Evolutionary conservation across 2,888 invertebrate genomes (phyloP), one percentile per base, ranked within the genome.

Genomic region (Stomorhina lunata): DNA sequence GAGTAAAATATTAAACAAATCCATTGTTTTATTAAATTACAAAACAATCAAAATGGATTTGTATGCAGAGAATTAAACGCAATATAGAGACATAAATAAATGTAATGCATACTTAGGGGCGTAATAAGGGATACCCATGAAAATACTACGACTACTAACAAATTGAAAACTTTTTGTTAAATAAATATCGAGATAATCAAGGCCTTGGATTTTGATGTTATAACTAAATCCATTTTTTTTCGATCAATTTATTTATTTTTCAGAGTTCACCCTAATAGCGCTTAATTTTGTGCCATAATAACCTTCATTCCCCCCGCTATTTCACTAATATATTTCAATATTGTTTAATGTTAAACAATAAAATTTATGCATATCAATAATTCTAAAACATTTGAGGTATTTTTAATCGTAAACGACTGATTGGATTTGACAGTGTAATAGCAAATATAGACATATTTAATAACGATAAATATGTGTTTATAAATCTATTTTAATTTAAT

Each of bases 1-100:
- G 34, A 9, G 25, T 25, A 17, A 25, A 55, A 29, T 61, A 22
- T 15, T 37, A 12, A 61, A 22, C 17, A 78, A 53, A 68, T n/a
- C 76, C 32, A 65, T 65, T 80, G 69, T 80, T 63, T 69, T 55
- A 76, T 76, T 63, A 57, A 76, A 80, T 80, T 69, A 63, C 68
- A 63, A 80, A 68, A 63, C 55, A 69, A 76, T 69, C 45, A 68
- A 48, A 72, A 43, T 77, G 37, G 40, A 59, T 12, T 68, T 17
- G 32, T 32, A 22, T 22, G 37, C 10, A 25, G 59, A 20, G 17
- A 43, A 22, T 17, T 29, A 12, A 43, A 43, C 7, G 25, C 12
- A 27, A 4, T 27, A 22, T 27, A 15, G 34, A 37, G n/a, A 12
- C 10, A 10, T 5, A 29, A 50, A n/a, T 5, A 34, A 37, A 48